These are phyloP conservation scores for Macaca fascicularis DNA, from an alignment of 2,113 vertebrate genomes.

Conservation along the genomic window DNA sequence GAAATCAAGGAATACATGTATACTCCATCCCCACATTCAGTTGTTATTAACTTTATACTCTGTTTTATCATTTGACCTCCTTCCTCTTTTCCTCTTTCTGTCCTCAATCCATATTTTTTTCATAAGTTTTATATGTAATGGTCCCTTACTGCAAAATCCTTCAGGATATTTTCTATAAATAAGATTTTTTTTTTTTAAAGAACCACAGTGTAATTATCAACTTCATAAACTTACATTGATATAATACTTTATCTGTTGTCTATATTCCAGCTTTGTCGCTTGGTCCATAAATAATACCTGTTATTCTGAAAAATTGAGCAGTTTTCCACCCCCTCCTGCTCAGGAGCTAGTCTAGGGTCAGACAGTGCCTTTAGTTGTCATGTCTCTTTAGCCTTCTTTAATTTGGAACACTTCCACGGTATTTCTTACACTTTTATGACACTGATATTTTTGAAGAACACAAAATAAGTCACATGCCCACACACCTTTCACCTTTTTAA, in stretches of 20 bases:
- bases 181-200: not conserved
- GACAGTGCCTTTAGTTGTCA: not conserved
- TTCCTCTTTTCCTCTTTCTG: not conserved
- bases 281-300: not conserved
- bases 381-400: not conserved
- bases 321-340: not conserved
- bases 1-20: not conserved
- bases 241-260: not conserved
- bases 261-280: not conserved
- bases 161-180: not conserved
- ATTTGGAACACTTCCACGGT: not conserved
- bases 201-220: not conserved
- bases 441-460: not conserved
- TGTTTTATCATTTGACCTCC: not conserved
- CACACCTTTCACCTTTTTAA: not conserved
- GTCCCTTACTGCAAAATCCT: not conserved
- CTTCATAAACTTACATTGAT: not conserved
- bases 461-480: not conserved
- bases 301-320: not conserved
- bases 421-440: not conserved
- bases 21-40: not conserved
- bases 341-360: not conserved
- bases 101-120: not conserved
- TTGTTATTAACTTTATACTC: not conserved
- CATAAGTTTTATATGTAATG: not conserved